These are phyloP conservation scores for Paramormyrops hopkinsi DNA, from an alignment of 2,797 vertebrate genomes.

Conservation along the genomic window DNA sequence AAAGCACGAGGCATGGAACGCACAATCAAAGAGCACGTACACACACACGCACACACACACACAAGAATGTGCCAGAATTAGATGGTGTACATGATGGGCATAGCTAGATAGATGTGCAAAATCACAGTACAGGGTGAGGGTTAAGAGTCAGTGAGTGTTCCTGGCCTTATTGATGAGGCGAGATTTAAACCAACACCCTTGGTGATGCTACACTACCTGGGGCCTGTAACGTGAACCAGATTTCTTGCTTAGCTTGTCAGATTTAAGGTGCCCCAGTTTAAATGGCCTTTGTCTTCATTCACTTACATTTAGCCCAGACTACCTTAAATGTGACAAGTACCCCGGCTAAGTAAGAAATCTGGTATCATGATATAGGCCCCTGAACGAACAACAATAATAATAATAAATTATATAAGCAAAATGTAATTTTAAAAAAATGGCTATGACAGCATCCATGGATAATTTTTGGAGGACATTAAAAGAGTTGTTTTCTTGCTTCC, in stretches of 20 bases:
- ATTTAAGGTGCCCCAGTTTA: neutral
- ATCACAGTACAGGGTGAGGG: neutral
- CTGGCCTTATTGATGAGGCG: neutral
- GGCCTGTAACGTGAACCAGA: neutral
- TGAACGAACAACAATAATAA: neutral
- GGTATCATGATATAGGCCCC: neutral
- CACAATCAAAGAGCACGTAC: neutral
- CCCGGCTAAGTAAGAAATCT: neutral
- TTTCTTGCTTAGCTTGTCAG: neutral
- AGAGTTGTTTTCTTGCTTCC: neutral
- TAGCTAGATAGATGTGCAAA: neutral
- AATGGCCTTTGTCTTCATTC: neutral
- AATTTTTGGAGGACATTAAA: constrained; percentile 4
- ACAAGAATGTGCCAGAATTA: neutral
- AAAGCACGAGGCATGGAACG: neutral
- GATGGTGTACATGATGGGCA: neutral
- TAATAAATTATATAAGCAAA: neutral
- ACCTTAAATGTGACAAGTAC: neutral
- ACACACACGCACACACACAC: neutral
- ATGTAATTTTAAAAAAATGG: neutral
- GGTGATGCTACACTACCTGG: neutral
- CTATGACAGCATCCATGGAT: neutral
- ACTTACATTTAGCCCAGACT: neutral
- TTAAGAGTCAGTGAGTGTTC: neutral
- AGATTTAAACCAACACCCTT: neutral